These are phyloP conservation scores for Acleris emargana DNA, from an alignment of 2,888 invertebrate genomes.

Conservation along the genomic window DNA sequence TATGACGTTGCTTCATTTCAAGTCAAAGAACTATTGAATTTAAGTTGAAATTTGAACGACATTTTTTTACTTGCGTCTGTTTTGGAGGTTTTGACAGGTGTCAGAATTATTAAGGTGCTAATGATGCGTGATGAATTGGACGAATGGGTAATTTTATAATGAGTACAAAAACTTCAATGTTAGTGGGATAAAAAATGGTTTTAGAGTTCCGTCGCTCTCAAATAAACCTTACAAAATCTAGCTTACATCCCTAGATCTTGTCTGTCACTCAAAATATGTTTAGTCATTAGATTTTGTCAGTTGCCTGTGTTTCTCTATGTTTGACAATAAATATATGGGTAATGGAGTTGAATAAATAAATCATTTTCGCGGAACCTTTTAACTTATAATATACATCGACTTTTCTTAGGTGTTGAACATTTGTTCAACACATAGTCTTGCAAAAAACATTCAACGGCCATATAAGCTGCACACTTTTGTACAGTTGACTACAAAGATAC, in stretches of 20 bases:
- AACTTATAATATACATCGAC: too few relatives aligned
- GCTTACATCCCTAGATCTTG: neutral
- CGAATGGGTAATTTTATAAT: slow-evolving; percentile 11
- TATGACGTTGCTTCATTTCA: neutral
- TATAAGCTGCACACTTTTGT: too few relatives aligned
- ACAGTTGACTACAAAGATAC: too few relatives aligned
- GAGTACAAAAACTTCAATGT: neutral
- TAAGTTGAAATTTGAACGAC: neutral
- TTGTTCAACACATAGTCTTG: too few relatives aligned
- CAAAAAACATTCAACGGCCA: too few relatives aligned
- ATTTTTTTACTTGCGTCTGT: neutral
- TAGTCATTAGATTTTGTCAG: too few relatives aligned
- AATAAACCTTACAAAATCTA: neutral
- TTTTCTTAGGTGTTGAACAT: too few relatives aligned
- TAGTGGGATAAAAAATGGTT: neutral
- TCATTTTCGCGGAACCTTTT: too few relatives aligned
- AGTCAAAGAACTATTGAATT: neutral
- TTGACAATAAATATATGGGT: too few relatives aligned
- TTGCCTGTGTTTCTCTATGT: too few relatives aligned
- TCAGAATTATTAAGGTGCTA: slow-evolving; percentile 17
- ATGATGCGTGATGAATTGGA: slow-evolving; percentile 30
- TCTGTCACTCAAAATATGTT: neutral
- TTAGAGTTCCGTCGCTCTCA: neutral
- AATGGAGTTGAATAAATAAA: too few relatives aligned
- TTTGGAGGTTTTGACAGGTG: slow-evolving; percentile 4